Conservation (phyloP, 2,888 invertebrate genomes). For the Cephus spinipes region DNA sequence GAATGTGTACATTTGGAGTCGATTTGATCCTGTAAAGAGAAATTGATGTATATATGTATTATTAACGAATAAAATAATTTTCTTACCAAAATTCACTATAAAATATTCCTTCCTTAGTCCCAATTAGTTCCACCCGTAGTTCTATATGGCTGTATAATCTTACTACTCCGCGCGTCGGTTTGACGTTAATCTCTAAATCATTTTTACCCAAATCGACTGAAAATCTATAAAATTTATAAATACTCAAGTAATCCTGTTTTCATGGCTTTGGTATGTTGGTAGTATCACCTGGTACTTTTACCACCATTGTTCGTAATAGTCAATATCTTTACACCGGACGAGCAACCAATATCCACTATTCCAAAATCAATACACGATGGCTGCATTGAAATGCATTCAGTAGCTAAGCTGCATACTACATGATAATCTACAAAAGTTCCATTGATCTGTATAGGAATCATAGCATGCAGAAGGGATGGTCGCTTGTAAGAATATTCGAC, state of each 20-base stretch:
- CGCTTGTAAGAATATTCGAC: slow-evolving; percentile 59
- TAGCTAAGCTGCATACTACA: slow-evolving; percentile 49
- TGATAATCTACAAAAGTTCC: slow-evolving; percentile 51
- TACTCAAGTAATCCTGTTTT: not conserved
- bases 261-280: not conserved
- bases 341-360: slow-evolving; percentile 62
- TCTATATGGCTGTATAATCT: slow-evolving; percentile 40
- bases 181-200: slow-evolving; percentile 61
- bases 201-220: slow-evolving; percentile 65
- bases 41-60: not conserved
- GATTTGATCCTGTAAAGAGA: slow-evolving; percentile 44
- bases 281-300: slow-evolving; percentile 52
- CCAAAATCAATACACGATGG: slow-evolving; percentile 65
- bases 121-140: slow-evolving; percentile 61
- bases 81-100: slow-evolving; percentile 65
- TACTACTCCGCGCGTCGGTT: slow-evolving; percentile 63
- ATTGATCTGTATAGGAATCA: slow-evolving; percentile 61
- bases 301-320: slow-evolving; percentile 61
- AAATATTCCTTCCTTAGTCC: slow-evolving; percentile 58
- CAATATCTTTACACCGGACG: slow-evolving; percentile 60
- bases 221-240: slow-evolving; percentile 43
- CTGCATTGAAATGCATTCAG: slow-evolving; percentile 47
- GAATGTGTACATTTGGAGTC: slow-evolving; percentile 43
- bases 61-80: not conserved
- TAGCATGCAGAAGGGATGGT: slow-evolving; percentile 46